phyloP scores from a whole-genome alignment of 1,140 invertebrate genomes.

The Drosophila seguyi region DNA sequence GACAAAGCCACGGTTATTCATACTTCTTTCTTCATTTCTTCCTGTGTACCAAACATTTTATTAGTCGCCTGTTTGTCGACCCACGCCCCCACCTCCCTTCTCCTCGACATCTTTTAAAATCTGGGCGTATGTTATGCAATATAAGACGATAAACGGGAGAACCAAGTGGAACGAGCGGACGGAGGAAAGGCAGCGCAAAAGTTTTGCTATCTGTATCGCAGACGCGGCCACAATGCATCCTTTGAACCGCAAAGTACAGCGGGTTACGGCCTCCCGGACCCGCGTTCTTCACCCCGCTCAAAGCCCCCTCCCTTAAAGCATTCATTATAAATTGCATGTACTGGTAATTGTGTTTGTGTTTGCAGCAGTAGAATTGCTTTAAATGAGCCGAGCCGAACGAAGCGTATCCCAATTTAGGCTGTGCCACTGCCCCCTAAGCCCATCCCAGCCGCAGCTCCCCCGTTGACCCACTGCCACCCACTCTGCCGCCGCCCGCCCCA shows the following conservation, averaged over 20 bases:
- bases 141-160: slow-evolving; percentile 52
- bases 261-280: slow-evolving; percentile 37
- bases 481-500: background rate
- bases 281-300: background rate
- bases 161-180: slow-evolving; percentile 51
- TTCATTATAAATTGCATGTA: slow-evolving; percentile 83
- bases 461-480: slow-evolving; percentile 31
- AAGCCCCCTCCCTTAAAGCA: slow-evolving; percentile 29
- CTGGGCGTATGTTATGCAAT: slow-evolving; percentile 69
- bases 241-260: slow-evolving; percentile 80
- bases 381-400: slow-evolving; percentile 76
- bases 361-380: slow-evolving; percentile 73
- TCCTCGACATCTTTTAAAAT: slow-evolving; percentile 31
- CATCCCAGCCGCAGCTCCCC: background rate
- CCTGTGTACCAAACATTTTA: slow-evolving; percentile 53
- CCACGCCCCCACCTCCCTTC: slow-evolving; percentile 18
- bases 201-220: slow-evolving; percentile 78
- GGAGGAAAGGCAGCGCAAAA: slow-evolving; percentile 57
- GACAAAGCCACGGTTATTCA: background rate
- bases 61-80: slow-evolving; percentile 68
- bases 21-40: background rate
- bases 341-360: slow-evolving; percentile 67
- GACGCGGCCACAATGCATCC: slow-evolving; percentile 75
- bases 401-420: slow-evolving; percentile 83
- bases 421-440: slow-evolving; percentile 15